Percentiles rank a stretch among this genome's conserved stretches.
Conservation (phyloP, 2,888 invertebrate species). For the Halictus ligatus region DNA sequence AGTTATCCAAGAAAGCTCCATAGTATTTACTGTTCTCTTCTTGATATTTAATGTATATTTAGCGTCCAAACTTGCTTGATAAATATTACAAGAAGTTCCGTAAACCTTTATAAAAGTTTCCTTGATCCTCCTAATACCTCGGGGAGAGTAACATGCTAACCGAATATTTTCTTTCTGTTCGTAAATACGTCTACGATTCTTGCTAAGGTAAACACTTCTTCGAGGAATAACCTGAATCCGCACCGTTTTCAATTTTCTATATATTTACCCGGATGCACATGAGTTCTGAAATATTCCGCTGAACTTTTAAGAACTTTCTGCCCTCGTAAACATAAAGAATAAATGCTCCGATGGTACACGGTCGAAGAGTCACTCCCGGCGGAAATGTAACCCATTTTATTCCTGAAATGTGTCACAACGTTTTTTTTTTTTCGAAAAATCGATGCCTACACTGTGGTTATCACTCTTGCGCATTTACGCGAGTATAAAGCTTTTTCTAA, state of each 20-base stretch:
- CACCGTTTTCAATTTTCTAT: slow-evolving; percentile 29
- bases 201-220: background rate
- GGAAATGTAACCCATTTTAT: slow-evolving; percentile 35
- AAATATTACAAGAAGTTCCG: background rate
- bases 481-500: background rate
- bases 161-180: background rate
- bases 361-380: slow-evolving; percentile 19
- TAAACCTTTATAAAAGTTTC: background rate
- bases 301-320: slow-evolving; percentile 34
- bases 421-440: background rate
- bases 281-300: slow-evolving; percentile 24
- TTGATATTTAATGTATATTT: background rate
- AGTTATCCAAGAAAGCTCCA: background rate
- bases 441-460: slow-evolving; percentile 16
- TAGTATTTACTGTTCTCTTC: background rate
- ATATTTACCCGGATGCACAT: slow-evolving; percentile 2
- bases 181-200: slow-evolving; percentile 7
- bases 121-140: background rate
- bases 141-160: background rate
- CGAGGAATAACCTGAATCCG: background rate
- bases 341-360: slow-evolving; percentile 12
- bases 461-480: slow-evolving; percentile 15
- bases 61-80: background rate
- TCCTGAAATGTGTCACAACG: slow-evolving; percentile 13
- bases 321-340: slow-evolving; percentile 41